Evolutionary conservation across 2,888 invertebrate species (phyloP).

Genomic region (Callimorpha dominula): DNA sequence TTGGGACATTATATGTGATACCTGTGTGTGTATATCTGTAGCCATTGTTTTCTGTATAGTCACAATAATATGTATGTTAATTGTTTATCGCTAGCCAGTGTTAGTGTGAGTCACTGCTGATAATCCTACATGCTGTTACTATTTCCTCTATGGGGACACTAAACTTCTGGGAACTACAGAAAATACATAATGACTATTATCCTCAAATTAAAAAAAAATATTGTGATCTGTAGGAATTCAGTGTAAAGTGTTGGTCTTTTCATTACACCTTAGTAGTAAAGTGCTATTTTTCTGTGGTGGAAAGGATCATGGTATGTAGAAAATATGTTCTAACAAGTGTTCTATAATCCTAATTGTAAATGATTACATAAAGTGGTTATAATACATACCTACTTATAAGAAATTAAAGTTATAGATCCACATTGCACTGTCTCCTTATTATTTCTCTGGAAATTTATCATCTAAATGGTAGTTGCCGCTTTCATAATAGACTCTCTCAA

Average conservation of each 20-base stretch:
- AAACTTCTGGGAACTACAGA: neutral
- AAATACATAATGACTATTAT: neutral
- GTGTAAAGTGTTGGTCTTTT: neutral
- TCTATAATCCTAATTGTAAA: too few species aligned
- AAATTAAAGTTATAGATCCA: too few species aligned
- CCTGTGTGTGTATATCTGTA: neutral
- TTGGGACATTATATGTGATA: neutral
- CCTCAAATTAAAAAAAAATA: neutral
- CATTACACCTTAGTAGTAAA: too few species aligned
- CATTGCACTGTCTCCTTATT: too few species aligned
- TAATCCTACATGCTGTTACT: neutral
- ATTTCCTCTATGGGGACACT: neutral
- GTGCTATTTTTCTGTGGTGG: too few species aligned
- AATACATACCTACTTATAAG: too few species aligned
- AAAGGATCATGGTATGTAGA: too few species aligned
- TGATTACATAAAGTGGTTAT: too few species aligned
- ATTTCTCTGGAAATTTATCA: too few species aligned
- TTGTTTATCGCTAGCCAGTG: neutral
- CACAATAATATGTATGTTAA: neutral
- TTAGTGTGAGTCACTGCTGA: neutral
- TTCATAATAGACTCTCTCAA: too few species aligned
- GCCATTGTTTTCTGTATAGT: neutral
- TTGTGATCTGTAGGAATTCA: neutral
- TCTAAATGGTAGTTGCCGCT: too few species aligned
- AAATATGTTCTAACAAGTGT: too few species aligned